A percentile compares a stretch with the other conserved stretches of the same genome.
Conservation (phyloP, 2,888 invertebrate species). For the Drosophila sordidula region DNA sequence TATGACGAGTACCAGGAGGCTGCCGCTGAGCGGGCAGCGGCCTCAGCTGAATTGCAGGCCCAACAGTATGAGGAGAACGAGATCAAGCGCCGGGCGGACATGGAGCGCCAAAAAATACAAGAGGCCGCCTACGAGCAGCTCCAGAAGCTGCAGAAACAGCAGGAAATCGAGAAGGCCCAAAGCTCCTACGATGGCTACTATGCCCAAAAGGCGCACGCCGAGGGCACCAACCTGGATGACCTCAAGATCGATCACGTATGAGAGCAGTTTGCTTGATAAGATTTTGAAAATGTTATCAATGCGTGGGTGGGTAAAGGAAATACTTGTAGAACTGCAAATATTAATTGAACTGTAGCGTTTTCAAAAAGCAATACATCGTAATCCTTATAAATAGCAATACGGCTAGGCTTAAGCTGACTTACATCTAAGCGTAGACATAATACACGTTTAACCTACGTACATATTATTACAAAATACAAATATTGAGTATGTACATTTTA, state of each 20-base stretch:
- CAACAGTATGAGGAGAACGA: slow-evolving; percentile 81
- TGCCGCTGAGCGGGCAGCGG: slow-evolving; percentile 75
- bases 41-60: slow-evolving; percentile 78
- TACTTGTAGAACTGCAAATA: slow-evolving; percentile 2
- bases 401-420: slow-evolving; percentile 15
- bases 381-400: slow-evolving; percentile 31
- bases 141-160: slow-evolving; percentile 67
- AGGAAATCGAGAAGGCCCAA: slow-evolving; percentile 73
- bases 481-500: neutral
- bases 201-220: slow-evolving; percentile 67
- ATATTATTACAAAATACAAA: slow-evolving; percentile 8
- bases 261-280: slow-evolving; percentile 15
- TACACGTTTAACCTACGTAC: neutral
- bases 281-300: slow-evolving; percentile 48
- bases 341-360: slow-evolving; percentile 19
- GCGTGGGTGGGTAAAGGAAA: neutral
- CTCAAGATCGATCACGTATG: slow-evolving; percentile 69
- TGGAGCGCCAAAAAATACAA: slow-evolving; percentile 75
- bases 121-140: slow-evolving; percentile 80
- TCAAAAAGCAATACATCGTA: slow-evolving; percentile 49
- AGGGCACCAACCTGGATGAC: slow-evolving; percentile 60
- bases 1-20: slow-evolving; percentile 75
- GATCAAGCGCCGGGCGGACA: slow-evolving; percentile 72
- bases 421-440: neutral
- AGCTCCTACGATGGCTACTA: slow-evolving; percentile 74